phyloP scores from a whole-genome alignment of 2,797 vertebrate genomes.

The Platyrinchus mystaceus region DNA sequence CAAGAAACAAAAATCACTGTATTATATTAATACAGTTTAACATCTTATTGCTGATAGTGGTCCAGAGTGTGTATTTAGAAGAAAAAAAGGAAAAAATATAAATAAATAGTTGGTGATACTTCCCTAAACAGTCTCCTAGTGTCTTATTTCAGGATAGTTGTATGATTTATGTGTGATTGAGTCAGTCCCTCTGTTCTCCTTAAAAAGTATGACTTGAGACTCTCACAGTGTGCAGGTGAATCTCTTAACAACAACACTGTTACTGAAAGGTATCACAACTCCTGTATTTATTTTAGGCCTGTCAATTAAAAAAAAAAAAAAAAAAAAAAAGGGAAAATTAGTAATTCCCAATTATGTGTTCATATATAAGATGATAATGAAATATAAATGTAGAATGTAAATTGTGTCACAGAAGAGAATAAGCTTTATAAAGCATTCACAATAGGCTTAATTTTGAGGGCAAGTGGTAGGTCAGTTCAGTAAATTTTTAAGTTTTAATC shows the following conservation, averaged over 20 bases:
- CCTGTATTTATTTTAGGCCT: neutral
- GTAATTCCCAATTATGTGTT: neutral
- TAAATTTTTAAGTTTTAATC: neutral
- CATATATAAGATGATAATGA: too few relatives aligned
- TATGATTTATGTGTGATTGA: neutral
- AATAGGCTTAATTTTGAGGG: neutral
- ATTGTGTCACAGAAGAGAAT: neutral
- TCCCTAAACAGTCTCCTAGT: neutral
- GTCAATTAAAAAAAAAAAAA: neutral
- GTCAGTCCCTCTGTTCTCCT: neutral
- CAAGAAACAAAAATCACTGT: neutral
- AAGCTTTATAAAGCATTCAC: neutral
- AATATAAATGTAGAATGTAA: neutral
- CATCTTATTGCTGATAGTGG: neutral
- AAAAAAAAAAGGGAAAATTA: neutral
- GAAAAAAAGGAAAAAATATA: neutral
- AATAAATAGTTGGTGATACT: neutral
- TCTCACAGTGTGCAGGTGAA: neutral
- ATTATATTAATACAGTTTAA: neutral
- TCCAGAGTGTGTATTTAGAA: neutral
- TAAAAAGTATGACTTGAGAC: neutral
- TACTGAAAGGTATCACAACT: neutral
- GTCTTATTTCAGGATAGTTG: neutral
- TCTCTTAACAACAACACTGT: neutral
- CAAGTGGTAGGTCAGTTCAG: neutral